Conservation (phyloP, 2,113 vertebrate species). For the Carlito syrichta region DNA sequence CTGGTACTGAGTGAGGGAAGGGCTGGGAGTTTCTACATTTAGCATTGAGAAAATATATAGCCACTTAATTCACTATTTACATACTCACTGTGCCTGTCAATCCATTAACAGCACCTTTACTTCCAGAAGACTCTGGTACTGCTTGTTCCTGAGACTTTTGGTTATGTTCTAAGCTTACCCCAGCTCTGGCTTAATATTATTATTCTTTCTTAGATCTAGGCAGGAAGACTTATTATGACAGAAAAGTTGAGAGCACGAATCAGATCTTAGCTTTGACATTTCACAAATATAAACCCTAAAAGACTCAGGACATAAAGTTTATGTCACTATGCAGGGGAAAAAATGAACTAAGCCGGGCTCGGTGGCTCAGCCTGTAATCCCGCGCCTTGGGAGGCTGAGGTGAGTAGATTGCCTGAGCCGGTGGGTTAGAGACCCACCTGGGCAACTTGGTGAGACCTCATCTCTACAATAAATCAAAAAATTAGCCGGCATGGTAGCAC, state of each 20-base stretch:
- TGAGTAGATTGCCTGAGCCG: too few relatives aligned
- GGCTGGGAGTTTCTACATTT: background rate
- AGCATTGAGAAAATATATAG: background rate
- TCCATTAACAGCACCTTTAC: background rate
- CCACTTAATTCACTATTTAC: background rate
- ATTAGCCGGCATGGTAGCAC: too few relatives aligned
- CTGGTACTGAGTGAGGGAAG: background rate
- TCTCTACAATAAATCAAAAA: too few relatives aligned
- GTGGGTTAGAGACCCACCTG: too few relatives aligned
- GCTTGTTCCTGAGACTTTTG: background rate
- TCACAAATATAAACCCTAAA: conserved; percentile 8
- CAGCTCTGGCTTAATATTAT: background rate
- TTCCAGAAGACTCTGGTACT: background rate
- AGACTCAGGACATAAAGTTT: background rate
- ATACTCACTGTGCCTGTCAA: background rate
- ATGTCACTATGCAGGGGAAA: background rate
- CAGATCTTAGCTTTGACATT: background rate
- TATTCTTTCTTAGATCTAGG: background rate
- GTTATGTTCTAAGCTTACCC: background rate
- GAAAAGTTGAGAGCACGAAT: background rate
- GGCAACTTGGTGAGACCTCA: too few relatives aligned
- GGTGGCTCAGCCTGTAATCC: too few relatives aligned
- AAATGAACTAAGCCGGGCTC: conserved; percentile 6
- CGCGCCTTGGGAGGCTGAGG: too few relatives aligned
- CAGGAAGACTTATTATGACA: background rate